Percentiles rank a stretch among this genome's conserved stretches.
phyloP scores from a whole-genome alignment of 2,113 vertebrate genomes.

The Triplophysa tibetana region DNA sequence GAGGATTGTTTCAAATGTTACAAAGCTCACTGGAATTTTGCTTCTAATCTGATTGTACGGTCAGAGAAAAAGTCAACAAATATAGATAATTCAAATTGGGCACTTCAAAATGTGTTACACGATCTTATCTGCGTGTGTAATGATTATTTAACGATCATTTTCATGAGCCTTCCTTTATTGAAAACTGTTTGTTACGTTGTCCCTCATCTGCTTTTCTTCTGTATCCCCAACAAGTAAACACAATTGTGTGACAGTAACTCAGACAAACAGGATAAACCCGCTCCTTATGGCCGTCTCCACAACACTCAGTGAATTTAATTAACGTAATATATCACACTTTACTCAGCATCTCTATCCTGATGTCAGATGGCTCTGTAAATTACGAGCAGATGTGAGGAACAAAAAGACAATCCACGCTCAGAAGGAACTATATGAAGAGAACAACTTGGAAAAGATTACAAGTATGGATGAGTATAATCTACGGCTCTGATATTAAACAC shows the following conservation, averaged over 20 bases:
- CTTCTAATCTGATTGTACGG: constrained; percentile 17
- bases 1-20: constrained; percentile 20
- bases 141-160: constrained; percentile 16
- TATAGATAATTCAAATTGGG: constrained; percentile 19
- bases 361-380: constrained; percentile 31
- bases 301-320: constrained; percentile 27
- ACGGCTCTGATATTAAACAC: neutral
- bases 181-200: constrained; percentile 21
- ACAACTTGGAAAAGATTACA: constrained; percentile 1
- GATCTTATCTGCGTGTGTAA: constrained; percentile 12
- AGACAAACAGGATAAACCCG: constrained; percentile 1
- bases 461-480: neutral
- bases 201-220: neutral
- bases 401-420: constrained; percentile 15
- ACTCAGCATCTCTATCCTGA: neutral
- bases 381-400: constrained; percentile 4
- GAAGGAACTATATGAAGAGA: neutral
- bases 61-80: constrained; percentile 15
- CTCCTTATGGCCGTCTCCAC: constrained; percentile 20
- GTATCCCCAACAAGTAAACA: constrained; percentile 18
- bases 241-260: constrained; percentile 25
- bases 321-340: constrained; percentile 17
- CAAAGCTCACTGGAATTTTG: neutral
- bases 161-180: constrained; percentile 19
- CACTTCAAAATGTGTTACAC: neutral